Evolutionary conservation across 2,113 vertebrate genomes (phyloP).

Genomic region (Pristiophorus japonicus): DNA sequence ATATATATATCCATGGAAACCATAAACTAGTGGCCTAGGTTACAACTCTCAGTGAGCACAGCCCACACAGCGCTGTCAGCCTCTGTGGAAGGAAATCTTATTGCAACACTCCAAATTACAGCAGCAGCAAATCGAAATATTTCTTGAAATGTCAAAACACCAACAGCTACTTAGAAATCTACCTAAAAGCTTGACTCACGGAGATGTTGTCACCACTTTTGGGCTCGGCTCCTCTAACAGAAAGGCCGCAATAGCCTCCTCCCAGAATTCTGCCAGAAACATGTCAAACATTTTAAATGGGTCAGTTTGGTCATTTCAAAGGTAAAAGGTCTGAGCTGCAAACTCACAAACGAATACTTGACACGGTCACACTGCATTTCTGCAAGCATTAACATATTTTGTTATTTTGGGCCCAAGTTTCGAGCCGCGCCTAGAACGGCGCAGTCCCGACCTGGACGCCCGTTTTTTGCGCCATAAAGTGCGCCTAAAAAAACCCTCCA

Average conservation of each 20-base stretch:
- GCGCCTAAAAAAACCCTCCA: no score
- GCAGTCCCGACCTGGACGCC: no score
- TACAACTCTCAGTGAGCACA: not conserved
- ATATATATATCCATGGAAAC: not conserved
- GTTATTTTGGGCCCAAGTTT: no score
- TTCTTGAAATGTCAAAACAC: slow-evolving; percentile 29
- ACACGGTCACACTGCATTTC: not conserved
- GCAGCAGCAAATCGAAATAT: slow-evolving; percentile 27
- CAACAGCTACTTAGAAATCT: slow-evolving; percentile 5
- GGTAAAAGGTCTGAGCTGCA: not conserved
- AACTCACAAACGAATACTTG: not conserved
- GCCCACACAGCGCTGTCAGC: not conserved
- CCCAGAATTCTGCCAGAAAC: not conserved
- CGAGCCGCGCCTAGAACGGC: no score
- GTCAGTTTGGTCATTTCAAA: not conserved
- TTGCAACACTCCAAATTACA: slow-evolving; percentile 12
- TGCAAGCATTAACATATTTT: not conserved
- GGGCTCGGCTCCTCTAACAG: not conserved
- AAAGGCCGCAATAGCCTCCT: not conserved
- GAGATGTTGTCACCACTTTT: not conserved
- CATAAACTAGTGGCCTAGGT: not conserved
- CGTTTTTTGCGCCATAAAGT: no score
- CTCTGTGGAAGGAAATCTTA: slow-evolving; percentile 18
- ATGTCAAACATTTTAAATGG: not conserved
- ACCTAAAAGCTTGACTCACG: not conserved